Base-by-base conservation (phyloP, 2,797 vertebrate genomes). In the Chaetophractus vellerosus region DNA sequence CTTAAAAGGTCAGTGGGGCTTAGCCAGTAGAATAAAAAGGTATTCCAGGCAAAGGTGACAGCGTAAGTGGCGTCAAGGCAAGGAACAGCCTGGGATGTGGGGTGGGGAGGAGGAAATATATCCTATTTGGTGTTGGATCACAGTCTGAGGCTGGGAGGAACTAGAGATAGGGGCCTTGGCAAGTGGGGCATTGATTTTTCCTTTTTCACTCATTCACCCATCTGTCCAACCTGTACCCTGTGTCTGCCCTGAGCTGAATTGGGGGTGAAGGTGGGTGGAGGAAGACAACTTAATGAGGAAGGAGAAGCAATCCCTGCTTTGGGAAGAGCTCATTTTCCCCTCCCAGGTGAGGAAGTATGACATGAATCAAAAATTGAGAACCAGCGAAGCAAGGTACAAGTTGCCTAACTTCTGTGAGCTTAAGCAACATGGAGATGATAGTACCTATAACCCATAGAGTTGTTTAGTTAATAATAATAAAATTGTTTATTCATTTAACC, bases 291-390 rank as follows among this genome's bases (percentile, higher is more conserved):
- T 6, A 72, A 2, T 71, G 50, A 75, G 69, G 74, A 87, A 86
- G 45, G 69, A 89, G 82, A 84, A 69, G 18, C n/a, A 75, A 4
- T 86, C 48, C 31, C 19, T 88, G n/a, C 38, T 68, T 55, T 59
- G 66, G 68, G 68, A 95, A 41, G 38, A 71, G 14, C 45, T 68
- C 36, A 3, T 9, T 48, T 2, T 41, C 12, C 55, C 8, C 33
- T 71, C 33, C 61, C 24, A 12, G 57, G 36, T 80, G 38, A 88
- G 26, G 52, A 72, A 36, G 12, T 59, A 75, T 24, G 28, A n/a
- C 21, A 1, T 85, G 50, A 85, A 19, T 91, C 18, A 93, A 61
- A 87, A 72, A 74, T n/a, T 68, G 63, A 93, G 36, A 94, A n/a
- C 24, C 48, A 59, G 36, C 21, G 38, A 88, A 72, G 57, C n/a